Percentiles rank a stretch among this genome's conserved stretches.
These are phyloP conservation scores for Drosophila affinis DNA, from an alignment of 2,888 invertebrate genomes.

Conservation along the genomic window DNA sequence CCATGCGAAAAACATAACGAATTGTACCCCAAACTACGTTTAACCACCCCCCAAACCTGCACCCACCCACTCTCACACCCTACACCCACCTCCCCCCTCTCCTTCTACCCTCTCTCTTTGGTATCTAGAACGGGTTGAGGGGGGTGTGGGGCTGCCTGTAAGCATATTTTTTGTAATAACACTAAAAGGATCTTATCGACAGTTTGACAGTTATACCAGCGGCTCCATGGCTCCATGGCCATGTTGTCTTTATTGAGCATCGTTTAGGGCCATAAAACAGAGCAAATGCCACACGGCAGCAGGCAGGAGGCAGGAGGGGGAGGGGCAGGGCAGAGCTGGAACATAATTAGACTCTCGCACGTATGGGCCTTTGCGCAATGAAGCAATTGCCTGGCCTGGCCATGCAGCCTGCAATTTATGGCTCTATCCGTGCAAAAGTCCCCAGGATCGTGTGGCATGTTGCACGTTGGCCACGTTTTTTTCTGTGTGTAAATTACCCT, in stretches of 20 bases:
- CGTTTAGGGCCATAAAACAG: conserved; percentile 48
- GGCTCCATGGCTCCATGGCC: too few relatives aligned
- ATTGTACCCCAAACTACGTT: conserved; percentile 77
- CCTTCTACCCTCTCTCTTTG: background rate
- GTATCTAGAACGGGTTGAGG: background rate
- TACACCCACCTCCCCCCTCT: too few relatives aligned
- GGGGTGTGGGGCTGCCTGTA: conserved; percentile 1
- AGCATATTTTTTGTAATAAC: conserved; percentile 72
- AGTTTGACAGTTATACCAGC: conserved; percentile 34
- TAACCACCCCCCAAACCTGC: conserved; percentile 30
- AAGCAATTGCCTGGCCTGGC: conserved; percentile 48
- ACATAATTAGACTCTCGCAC: conserved; percentile 59
- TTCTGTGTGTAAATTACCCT: conserved; percentile 64
- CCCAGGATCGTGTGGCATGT: conserved; percentile 62
- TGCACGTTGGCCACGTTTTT: conserved; percentile 72
- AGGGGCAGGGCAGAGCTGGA: background rate
- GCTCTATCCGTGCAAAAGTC: conserved; percentile 32
- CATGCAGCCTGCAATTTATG: conserved; percentile 62
- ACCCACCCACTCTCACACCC: too few relatives aligned
- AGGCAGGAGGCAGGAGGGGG: background rate
- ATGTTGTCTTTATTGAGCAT: conserved; percentile 21
- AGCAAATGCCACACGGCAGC: background rate
- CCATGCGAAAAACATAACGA: conserved; percentile 64
- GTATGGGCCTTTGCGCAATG: conserved; percentile 41
- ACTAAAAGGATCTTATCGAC: conserved; percentile 67